Conservation (phyloP, 2,888 invertebrate genomes). For the Drosophila barbarae region DNA sequence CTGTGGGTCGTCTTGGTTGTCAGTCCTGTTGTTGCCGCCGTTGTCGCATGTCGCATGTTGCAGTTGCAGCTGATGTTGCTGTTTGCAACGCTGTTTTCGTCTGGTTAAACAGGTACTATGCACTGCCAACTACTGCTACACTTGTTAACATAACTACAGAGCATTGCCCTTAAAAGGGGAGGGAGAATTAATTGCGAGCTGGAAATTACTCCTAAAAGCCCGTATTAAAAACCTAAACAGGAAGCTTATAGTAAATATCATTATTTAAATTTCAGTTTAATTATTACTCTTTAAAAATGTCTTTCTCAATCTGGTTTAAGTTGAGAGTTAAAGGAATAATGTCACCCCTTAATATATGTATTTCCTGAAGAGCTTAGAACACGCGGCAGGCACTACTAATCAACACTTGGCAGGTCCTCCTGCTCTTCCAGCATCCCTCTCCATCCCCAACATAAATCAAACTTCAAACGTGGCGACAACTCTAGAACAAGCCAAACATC, state of each 20-base stretch:
- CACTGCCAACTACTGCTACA: conserved; percentile 63
- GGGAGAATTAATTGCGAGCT: not conserved
- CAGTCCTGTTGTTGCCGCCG: conserved; percentile 33
- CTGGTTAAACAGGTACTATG: conserved; percentile 72
- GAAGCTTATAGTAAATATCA: not conserved
- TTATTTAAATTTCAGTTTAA: not conserved
- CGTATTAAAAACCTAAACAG: not conserved
- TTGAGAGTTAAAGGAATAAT: not conserved
- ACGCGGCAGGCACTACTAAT: conserved; percentile 33
- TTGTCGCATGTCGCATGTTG: conserved; percentile 42
- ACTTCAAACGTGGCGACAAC: conserved; percentile 63
- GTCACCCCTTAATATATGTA: conserved; percentile 1
- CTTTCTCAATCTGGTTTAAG: not conserved
- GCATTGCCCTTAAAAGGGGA: conserved; percentile 39
- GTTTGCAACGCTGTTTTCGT: conserved; percentile 53
- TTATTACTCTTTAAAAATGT: not conserved
- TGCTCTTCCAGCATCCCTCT: conserved; percentile 20
- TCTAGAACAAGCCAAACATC: conserved; percentile 37
- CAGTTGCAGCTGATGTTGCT: conserved; percentile 45
- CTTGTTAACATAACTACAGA: conserved; percentile 65
- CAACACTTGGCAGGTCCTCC: conserved; percentile 50
- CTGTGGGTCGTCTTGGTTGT: conserved; percentile 58
- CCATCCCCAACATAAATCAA: conserved; percentile 56
- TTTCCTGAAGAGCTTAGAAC: not conserved
- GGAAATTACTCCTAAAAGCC: not conserved